A percentile compares a stretch with the other conserved stretches of the same genome.
These are phyloP conservation scores for Clytia hemisphaerica DNA, from an alignment of 30 jellyfish, hydroid and myxozoan genomes.

Conservation along the genomic window DNA sequence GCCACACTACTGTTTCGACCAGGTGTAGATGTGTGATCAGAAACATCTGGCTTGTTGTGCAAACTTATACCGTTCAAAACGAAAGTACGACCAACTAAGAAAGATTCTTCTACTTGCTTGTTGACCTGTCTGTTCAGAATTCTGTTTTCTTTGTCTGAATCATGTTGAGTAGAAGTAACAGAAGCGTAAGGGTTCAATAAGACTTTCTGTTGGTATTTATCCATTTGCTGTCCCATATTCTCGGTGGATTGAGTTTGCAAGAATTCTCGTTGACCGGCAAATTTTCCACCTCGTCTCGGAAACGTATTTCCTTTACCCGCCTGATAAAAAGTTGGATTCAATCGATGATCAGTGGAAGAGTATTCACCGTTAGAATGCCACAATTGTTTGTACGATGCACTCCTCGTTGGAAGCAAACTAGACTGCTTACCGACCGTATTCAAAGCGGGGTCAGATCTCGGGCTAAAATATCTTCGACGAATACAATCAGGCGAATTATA, in stretches of 20 bases:
- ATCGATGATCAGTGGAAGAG: constrained; percentile 1
- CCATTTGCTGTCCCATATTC: constrained; percentile 18
- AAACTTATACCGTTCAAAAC: background rate
- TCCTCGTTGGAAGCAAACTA: background rate
- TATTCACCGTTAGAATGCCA: background rate
- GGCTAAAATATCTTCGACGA: constrained; percentile 25
- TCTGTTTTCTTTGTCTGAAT: background rate
- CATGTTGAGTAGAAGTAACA: too few relatives aligned
- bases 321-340: background rate
- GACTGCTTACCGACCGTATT: background rate
- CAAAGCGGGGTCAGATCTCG: constrained; percentile 6
- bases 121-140: background rate
- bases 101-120: background rate
- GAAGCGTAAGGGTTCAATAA: background rate
- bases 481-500: constrained; percentile 17
- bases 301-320: constrained; percentile 27
- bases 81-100: constrained; percentile 6
- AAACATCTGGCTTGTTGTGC: background rate
- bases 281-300: constrained; percentile 15
- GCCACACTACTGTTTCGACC: too few relatives aligned
- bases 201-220: background rate
- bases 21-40: background rate
- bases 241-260: background rate
- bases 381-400: background rate
- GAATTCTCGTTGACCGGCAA: background rate